These are phyloP conservation scores for Fragum fragum DNA, from an alignment of 2,888 invertebrate genomes.

Conservation along the genomic window DNA sequence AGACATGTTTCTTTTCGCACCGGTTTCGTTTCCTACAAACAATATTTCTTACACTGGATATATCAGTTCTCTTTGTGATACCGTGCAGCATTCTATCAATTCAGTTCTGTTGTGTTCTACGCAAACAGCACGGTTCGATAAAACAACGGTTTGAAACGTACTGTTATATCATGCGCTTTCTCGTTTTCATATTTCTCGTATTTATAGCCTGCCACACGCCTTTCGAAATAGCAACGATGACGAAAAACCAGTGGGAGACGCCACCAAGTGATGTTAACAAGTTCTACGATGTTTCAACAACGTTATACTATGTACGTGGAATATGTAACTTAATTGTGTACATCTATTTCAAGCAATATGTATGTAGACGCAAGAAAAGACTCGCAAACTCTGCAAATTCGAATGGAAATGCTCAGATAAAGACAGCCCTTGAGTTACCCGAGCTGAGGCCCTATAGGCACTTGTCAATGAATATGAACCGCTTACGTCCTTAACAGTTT, in stretches of 20 bases:
- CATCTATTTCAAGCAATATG: conserved; percentile 79
- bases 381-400: conserved; percentile 22
- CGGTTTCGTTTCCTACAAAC: conserved; percentile 72
- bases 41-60: conserved; percentile 74
- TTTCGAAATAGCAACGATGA: conserved; percentile 74
- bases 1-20: conserved; percentile 70
- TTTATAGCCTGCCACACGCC: conserved; percentile 72
- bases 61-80: conserved; percentile 73
- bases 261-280: conserved; percentile 17
- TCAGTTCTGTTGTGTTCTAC: conserved; percentile 63
- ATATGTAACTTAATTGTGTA: conserved; percentile 79
- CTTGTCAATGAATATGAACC: conserved; percentile 30
- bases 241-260: conserved; percentile 51
- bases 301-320: conserved; percentile 71
- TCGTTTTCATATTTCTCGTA: conserved; percentile 68
- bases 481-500: conserved; percentile 14
- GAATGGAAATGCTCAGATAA: conserved; percentile 3
- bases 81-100: conserved; percentile 61
- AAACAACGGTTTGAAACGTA: conserved; percentile 71
- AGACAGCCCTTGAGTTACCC: conserved; percentile 32
- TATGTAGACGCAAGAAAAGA: conserved; percentile 67
- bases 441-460: conserved; percentile 35
- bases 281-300: conserved; percentile 56
- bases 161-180: conserved; percentile 71
- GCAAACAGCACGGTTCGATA: conserved; percentile 62